Percentiles rank a stretch among this genome's conserved stretches.
These are phyloP conservation scores for Clinocottus analis DNA, from an alignment of 2,113 vertebrate genomes.

Conservation along the genomic window DNA sequence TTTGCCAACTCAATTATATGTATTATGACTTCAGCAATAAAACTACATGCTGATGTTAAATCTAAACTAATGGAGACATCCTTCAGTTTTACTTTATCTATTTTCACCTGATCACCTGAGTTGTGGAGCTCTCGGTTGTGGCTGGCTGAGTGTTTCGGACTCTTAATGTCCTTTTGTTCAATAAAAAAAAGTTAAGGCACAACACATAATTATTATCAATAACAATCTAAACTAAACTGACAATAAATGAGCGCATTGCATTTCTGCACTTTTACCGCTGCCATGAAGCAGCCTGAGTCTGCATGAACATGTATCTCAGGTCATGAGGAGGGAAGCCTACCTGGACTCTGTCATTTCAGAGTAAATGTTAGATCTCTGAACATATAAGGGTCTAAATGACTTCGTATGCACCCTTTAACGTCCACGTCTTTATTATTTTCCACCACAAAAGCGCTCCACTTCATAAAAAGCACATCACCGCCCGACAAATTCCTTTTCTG, in stretches of 20 bases:
- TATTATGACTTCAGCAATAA: background rate
- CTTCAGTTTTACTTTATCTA: background rate
- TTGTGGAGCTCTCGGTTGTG: background rate
- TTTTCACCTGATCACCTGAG: too few relatives aligned
- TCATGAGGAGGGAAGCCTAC: background rate
- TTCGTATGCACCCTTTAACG: background rate
- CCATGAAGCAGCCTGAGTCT: too few relatives aligned
- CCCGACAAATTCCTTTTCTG: background rate
- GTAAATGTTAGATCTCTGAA: background rate
- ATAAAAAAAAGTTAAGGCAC: background rate
- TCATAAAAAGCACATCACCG: background rate
- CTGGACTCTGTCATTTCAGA: background rate
- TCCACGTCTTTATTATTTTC: background rate
- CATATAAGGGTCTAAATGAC: background rate
- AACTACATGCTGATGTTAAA: background rate
- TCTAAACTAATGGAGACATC: background rate
- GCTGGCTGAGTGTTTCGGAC: background rate
- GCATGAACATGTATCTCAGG: background rate
- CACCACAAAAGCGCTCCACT: background rate
- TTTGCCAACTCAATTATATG: background rate
- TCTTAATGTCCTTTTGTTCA: background rate
- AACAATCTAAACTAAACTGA: background rate
- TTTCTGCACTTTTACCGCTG: too few relatives aligned
- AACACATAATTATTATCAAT: background rate
- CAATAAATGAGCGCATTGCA: too few relatives aligned